A percentile compares a stretch with the other conserved stretches of the same genome.
Conservation (phyloP, 2,113 vertebrate species). For the Gavialis gangeticus region DNA sequence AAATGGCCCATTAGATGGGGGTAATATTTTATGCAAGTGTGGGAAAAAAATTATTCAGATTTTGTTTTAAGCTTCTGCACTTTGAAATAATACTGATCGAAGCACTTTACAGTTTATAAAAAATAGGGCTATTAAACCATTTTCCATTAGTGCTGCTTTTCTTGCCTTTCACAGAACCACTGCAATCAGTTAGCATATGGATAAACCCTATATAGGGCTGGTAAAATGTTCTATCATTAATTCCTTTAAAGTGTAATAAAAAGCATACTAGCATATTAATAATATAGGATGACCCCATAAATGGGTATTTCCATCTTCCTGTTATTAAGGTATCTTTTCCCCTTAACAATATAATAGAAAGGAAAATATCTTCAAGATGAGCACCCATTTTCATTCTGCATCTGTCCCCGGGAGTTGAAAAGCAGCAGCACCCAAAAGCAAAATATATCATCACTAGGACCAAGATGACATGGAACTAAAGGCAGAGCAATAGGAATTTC, state of each 20-base stretch:
- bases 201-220: background rate
- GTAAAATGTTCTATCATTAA: rapidly evolving
- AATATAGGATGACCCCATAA: too few species aligned
- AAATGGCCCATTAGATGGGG: background rate
- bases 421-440: too few species aligned
- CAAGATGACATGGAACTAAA: too few species aligned
- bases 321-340: too few species aligned
- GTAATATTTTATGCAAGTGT: background rate
- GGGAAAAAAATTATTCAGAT: background rate
- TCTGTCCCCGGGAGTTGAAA: too few species aligned
- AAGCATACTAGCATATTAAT: background rate
- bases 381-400: too few species aligned
- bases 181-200: background rate
- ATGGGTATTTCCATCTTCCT: too few species aligned
- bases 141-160: rapidly evolving
- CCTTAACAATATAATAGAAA: too few species aligned
- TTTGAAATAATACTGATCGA: background rate
- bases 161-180: background rate
- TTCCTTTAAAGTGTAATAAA: background rate
- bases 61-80: background rate
- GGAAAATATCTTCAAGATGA: too few species aligned
- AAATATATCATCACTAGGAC: too few species aligned
- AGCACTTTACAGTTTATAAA: background rate
- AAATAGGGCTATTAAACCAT: background rate
- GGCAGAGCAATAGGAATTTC: too few species aligned